Conservation (phyloP, 2,797 vertebrate species). For the Pipistrellus kuhlii region DNA sequence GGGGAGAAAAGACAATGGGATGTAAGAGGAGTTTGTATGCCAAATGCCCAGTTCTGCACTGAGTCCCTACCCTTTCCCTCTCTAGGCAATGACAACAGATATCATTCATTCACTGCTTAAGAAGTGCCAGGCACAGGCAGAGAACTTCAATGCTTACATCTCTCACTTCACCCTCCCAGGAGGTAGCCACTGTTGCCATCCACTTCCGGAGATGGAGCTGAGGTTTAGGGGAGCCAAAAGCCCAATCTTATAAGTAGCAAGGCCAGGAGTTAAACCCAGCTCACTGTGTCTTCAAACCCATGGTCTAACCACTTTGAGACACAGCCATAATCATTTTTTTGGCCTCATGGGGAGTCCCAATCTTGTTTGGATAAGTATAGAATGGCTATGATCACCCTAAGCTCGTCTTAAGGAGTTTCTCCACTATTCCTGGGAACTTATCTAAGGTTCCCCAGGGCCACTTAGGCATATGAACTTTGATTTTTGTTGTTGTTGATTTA, state of each 20-base stretch:
- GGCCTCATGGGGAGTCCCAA: not conserved
- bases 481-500: slow-evolving; percentile 34
- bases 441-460: slow-evolving; percentile 52
- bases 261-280: not conserved
- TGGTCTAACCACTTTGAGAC: slow-evolving; percentile 7
- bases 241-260: not conserved
- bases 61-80: not conserved
- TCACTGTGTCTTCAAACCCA: not conserved
- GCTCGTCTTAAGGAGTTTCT: slow-evolving; percentile 20
- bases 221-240: not conserved
- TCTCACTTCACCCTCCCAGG: not conserved
- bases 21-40: not conserved
- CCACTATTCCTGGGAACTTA: slow-evolving; percentile 64
- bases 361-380: slow-evolving; percentile 26
- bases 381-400: not conserved
- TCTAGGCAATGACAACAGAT: not conserved
- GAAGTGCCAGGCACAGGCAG: not conserved
- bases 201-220: not conserved
- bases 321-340: not conserved
- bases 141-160: not conserved
- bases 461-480: slow-evolving; percentile 33
- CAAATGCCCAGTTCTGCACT: slow-evolving; percentile 28
- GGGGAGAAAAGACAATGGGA: not conserved
- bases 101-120: not conserved
- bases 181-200: not conserved